Conservation (phyloP, 2,113 vertebrate species). For the Phylloscopus whistleri region DNA sequence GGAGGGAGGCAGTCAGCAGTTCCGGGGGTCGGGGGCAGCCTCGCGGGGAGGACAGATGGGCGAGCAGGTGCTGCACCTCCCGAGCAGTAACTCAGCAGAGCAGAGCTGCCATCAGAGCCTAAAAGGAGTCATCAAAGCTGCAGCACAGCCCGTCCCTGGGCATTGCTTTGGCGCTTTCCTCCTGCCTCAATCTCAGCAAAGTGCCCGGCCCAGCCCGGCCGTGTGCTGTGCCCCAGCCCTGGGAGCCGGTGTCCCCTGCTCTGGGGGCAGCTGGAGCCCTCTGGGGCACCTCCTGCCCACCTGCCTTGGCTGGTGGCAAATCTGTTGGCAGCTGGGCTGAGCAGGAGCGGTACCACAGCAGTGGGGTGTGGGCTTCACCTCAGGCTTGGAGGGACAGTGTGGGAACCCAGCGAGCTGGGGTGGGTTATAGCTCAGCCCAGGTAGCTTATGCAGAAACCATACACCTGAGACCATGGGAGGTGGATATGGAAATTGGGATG, state of each 20-base stretch:
- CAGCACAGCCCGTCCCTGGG: background rate
- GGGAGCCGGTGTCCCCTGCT: rapidly evolving
- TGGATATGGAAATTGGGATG: background rate
- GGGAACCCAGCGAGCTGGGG: background rate
- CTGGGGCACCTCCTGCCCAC: background rate
- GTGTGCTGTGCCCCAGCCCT: background rate
- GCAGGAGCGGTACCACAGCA: background rate
- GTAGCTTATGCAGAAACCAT: background rate
- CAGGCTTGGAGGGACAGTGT: background rate
- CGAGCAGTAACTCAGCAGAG: background rate
- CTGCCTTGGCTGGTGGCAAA: background rate
- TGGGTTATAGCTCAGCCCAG: background rate
- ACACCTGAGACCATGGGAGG: background rate
- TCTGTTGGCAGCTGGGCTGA: background rate
- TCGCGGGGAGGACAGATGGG: constrained; percentile 43
- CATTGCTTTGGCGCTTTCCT: background rate
- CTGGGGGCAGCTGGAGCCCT: background rate
- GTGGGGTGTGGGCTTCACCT: background rate
- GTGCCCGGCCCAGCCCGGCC: rapidly evolving
- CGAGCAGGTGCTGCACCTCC: constrained; percentile 45
- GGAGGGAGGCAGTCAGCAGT: constrained; percentile 1
- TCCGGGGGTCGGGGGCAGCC: background rate
- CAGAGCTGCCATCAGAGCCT: constrained; percentile 45
- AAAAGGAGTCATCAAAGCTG: constrained; percentile 44
- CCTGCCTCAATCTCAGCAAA: rapidly evolving